Base-by-base conservation (phyloP, 92 coral and sea anemone species). In the Umimayanthus kanabou region DNA sequence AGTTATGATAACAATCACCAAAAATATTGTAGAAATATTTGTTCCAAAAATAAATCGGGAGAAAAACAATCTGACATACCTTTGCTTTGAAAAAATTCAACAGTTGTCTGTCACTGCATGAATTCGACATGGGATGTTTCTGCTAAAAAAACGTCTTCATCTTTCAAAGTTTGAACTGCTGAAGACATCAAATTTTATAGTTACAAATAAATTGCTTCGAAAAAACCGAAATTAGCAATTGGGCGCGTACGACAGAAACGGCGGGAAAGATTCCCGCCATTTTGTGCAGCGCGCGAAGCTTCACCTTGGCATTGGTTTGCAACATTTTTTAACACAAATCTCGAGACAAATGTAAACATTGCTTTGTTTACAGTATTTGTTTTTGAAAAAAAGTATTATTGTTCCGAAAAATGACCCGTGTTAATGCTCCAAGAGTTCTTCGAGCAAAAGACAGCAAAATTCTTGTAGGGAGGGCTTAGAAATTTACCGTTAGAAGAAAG, bases 101-200 rank as follows among this genome's bases (percentile, higher is more conserved):
- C 61, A 70, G 75, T 70, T 70, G 37, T 70, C 40, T 70, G 75
- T 70, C 75, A 70, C 26, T 70, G 75, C 75, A 70, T 70, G 75
- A 70, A 70, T 40, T 70, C 20, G 39, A 70, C 75, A 70, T 70
- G 39, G 39, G 75, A 70, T 70, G 75, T 70, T 70, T 70, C 75
- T 70, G 75, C 75, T 70, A 70, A 70, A 70, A 33, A 70, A 70
- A 70, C 0, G 72, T 66, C 75, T 25, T 70, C 75, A 70, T 70
- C 75, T 70, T 70, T 70, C 39, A 18, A 70, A 70, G 75, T 70
- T 70, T 70, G 75, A 70, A 70, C 75, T 70, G 75, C 37, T 70
- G 75, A 70, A 70, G 75, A 70, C 75, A 70, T 70, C 40, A 70
- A 70, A 70, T n/a, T 70, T 70, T 70, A 70, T 25, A 70, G 28